Percentiles rank a stretch among this genome's conserved stretches.
Evolutionary conservation across 2,797 vertebrate genomes (phyloP).

Genomic region (Melanotaenia parkinsoni): DNA sequence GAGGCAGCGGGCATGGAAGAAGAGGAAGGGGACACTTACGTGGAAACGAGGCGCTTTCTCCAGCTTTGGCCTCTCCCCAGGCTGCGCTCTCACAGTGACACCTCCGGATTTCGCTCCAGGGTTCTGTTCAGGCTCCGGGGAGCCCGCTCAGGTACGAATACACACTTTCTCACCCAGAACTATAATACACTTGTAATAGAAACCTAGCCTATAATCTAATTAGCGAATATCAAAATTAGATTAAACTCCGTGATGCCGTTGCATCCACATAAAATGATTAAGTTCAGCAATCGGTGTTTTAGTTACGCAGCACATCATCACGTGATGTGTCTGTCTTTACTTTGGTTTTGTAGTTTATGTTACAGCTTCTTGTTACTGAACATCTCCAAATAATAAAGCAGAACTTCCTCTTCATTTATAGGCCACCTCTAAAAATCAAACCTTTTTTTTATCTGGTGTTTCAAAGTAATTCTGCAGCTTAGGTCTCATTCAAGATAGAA

Average conservation of each 20-base stretch:
- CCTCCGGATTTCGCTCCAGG: constrained; percentile 76
- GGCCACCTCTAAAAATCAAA: not conserved
- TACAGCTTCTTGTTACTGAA: not conserved
- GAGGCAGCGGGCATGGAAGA: constrained; percentile 64
- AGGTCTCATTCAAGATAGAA: not conserved
- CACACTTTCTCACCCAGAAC: not conserved
- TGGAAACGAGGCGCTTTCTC: constrained; percentile 59
- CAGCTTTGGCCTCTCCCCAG: constrained; percentile 62
- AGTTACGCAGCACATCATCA: not conserved
- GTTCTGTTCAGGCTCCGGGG: constrained; percentile 74
- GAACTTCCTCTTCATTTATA: not conserved
- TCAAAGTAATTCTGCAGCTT: not conserved
- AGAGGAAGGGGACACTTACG: constrained; percentile 60
- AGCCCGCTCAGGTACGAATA: constrained; percentile 78
- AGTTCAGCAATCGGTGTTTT: not conserved
- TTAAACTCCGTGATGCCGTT: not conserved
- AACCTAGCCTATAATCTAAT: not conserved
- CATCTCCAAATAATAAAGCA: not conserved
- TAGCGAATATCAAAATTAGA: not conserved
- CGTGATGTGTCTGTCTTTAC: no score
- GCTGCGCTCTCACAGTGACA: constrained; percentile 79
- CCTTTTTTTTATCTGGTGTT: not conserved
- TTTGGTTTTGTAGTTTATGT: no score
- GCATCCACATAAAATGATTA: not conserved
- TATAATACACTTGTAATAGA: not conserved